Conservation (phyloP, 2,797 vertebrate species). For the Falco peregrinus region DNA sequence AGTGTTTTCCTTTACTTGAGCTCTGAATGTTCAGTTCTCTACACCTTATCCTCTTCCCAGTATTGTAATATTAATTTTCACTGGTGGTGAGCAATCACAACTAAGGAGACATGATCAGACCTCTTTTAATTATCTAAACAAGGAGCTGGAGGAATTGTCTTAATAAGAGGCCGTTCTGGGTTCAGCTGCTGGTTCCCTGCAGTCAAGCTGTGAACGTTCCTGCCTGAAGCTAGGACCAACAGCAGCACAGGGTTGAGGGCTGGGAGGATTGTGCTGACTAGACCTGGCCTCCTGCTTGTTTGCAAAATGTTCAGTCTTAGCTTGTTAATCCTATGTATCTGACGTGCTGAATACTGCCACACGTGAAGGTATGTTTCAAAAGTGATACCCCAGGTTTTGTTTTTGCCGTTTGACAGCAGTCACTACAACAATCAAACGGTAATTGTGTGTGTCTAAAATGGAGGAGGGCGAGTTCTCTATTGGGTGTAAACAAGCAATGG, state of each 20-base stretch:
- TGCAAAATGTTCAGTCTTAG: not conserved
- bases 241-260: not conserved
- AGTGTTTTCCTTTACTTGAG: not conserved
- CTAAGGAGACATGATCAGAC: not conserved
- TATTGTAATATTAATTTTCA: not conserved
- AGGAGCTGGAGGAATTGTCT: not conserved
- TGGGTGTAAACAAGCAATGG: not conserved
- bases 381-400: not conserved
- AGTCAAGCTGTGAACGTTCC: not conserved
- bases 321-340: not conserved
- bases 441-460: not conserved
- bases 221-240: not conserved
- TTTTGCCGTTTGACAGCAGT: not conserved
- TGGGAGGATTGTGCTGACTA: not conserved
- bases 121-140: not conserved
- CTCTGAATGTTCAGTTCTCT: not conserved
- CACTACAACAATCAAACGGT: not conserved
- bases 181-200: not conserved
- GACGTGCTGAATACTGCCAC: not conserved
- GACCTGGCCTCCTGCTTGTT: not conserved
- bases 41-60: not conserved
- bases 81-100: not conserved
- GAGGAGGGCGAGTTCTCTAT: not conserved
- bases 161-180: not conserved
- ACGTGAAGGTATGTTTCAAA: not conserved